Conservation (phyloP, 2,797 vertebrate species). For the Pteronotus mesoamericanus region DNA sequence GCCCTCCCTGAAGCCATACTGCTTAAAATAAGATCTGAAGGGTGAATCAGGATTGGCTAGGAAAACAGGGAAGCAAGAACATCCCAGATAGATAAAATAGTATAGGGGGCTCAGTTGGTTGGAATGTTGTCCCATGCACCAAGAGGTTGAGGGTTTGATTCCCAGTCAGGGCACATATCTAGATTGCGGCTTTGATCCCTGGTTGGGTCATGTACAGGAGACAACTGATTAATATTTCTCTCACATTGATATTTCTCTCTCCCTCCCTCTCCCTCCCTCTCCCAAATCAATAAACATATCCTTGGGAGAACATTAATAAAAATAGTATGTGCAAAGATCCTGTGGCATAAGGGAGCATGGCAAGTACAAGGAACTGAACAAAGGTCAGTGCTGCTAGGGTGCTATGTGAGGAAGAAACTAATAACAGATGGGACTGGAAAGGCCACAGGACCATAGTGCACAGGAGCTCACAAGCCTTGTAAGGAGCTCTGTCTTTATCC, state of each 20-base stretch:
- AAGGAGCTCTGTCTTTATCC: background rate
- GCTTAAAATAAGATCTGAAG: conserved; percentile 14
- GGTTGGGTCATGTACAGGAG: background rate
- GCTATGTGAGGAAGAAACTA: background rate
- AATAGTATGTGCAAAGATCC: background rate
- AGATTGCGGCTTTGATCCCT: background rate
- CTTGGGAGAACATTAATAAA: background rate
- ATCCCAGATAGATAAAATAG: background rate
- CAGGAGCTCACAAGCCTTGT: background rate
- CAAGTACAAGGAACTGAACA: background rate
- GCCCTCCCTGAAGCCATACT: background rate
- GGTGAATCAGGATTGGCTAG: background rate
- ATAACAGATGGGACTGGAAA: background rate
- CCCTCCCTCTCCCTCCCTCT: background rate
- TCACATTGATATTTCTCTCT: background rate
- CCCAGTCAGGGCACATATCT: background rate
- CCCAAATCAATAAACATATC: background rate
- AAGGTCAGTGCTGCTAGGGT: background rate
- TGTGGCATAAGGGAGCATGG: background rate
- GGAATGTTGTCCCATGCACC: background rate
- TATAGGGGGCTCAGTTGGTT: background rate
- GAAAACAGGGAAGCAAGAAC: background rate
- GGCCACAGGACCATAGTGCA: background rate
- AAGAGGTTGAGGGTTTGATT: background rate
- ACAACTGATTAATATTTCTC: background rate